Base-by-base conservation (phyloP, 2,797 vertebrate genomes). In the Rousettus madagascariensis region DNA sequence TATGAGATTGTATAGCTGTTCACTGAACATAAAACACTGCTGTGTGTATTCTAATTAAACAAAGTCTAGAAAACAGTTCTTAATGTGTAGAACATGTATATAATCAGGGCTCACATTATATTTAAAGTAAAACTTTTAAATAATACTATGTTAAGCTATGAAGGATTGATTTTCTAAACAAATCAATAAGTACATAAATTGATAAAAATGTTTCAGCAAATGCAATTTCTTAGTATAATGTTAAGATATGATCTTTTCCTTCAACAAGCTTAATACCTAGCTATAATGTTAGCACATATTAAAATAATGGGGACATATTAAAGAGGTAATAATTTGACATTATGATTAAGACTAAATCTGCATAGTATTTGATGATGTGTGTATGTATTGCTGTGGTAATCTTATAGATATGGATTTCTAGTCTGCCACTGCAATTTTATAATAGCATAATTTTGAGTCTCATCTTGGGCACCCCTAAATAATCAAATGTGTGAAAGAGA, bases 51-150 rank as follows among this genome's bases (percentile, higher is more conserved):
- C 65, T 87, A 84, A 51, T 71, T 57, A 85, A 80, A 91, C 49
- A 83, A 79, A 57, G 11, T 12, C 41, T 75, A 79, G 41, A 63
- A 96, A 90, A 78, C 2, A 82, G 19, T 53, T 86, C 8, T 87
- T 68, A 36, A 69, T 46, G 15, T 71, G 6, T 53, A 55, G 49
- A 72, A 74, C 11, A 53, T 38, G 20, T 46, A 74, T 41, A 20
- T 59, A 86, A 55, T 20, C 46, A 84, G 28, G 28, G 63, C n/a
- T 30, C 11, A 19, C 41, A 26, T 83, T 93, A 71, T 53, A 92
- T 74, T 74, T 72, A 85, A 88, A 88, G 2, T 17, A 90, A 86
- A 69, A 66, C 38, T 80, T 75, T 77, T 65, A 92, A 91, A 12
- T 82, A 22, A 28, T 16, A 74, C 1, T 49, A 10, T 46, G 78